These are phyloP conservation scores for Centrocercus urophasianus DNA, from an alignment of 2,113 vertebrate species.

Conservation along the genomic window DNA sequence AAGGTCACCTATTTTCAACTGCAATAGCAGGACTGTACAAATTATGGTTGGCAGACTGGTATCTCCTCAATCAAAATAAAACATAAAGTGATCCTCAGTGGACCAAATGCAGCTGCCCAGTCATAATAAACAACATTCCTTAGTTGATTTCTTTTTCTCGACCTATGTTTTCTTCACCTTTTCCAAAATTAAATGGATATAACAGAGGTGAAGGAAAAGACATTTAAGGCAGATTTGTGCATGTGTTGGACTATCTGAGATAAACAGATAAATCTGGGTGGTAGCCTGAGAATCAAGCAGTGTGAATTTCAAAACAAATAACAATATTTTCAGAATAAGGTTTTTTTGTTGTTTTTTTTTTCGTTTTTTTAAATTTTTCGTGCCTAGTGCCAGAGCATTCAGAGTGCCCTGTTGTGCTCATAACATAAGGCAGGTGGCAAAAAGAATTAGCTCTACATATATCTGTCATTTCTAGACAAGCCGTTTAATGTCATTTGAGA, in stretches of 20 bases:
- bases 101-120: conserved; percentile 79
- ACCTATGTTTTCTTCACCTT: conserved; percentile 77
- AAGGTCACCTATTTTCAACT: conserved; percentile 71
- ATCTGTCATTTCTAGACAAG: conserved; percentile 59
- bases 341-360: conserved; percentile 19
- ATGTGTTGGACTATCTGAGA: conserved; percentile 74
- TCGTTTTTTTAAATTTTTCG: conserved; percentile 35
- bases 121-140: conserved; percentile 85
- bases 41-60: conserved; percentile 80
- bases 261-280: conserved; percentile 72
- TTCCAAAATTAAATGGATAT: conserved; percentile 72
- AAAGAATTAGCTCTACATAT: conserved; percentile 25
- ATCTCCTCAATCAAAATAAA: conserved; percentile 85
- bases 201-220: conserved; percentile 56
- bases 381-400: conserved; percentile 73
- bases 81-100: conserved; percentile 80
- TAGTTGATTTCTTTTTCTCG: conserved; percentile 75
- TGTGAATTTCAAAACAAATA: conserved; percentile 81
- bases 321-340: conserved; percentile 75
- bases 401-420: conserved; percentile 64
- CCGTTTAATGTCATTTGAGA: conserved; percentile 4
- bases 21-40: conserved; percentile 75
- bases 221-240: conserved; percentile 58
- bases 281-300: conserved; percentile 75
- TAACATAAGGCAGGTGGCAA: conserved; percentile 74